Base-by-base conservation (phyloP, 2,888 invertebrate species). In the Sisyra terminalis region DNA sequence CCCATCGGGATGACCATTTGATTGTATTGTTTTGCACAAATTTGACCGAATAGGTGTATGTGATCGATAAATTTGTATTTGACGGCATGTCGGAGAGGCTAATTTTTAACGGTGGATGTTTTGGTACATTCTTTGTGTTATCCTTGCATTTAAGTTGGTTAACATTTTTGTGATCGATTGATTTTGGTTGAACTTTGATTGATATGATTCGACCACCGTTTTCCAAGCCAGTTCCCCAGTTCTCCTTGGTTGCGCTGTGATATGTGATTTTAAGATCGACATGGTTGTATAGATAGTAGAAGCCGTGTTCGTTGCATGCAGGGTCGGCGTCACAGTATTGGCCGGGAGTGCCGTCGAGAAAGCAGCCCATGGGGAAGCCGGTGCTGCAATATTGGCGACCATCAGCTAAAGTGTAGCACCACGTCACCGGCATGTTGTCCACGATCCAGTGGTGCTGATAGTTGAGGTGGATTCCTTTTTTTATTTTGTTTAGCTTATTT, bases 1-100 rank as follows among this genome's bases (percentile, higher is more conserved):
- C 98, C 98, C 98, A 98, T 55, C 98, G 74, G 0, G 94, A 96
- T 0, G 94, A 94, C 98, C 97, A 98, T 64, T 93, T 94, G 10
- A 93, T 81, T 0, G 75, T 73, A 59, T 88, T 78, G 54, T 88
- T 82, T 55, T 71, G 70, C 53, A 73, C 66, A 61, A 89, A 97
- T 16, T 65, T 74, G 0, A 97, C 79, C 5, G 82, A 77, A 64
- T 96, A 98, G 0, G 92, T 78, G 64, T 96, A 98, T 1, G 71
- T 71, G 30, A 97, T 74, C 32, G 69, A 63, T 44, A 86, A 64
- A 42, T 55, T 60, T 50, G 58, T 67, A 51, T 52, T 73, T 58
- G 47, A 58, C 52, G 46, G 62, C 53, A 58, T 66, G 51, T 34
- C 60, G n/a, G 63, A 71, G 38, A 67, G 66, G 3, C 73, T 77